phyloP scores from a whole-genome alignment of 2,888 invertebrate genomes.

The Patella depressa region DNA sequence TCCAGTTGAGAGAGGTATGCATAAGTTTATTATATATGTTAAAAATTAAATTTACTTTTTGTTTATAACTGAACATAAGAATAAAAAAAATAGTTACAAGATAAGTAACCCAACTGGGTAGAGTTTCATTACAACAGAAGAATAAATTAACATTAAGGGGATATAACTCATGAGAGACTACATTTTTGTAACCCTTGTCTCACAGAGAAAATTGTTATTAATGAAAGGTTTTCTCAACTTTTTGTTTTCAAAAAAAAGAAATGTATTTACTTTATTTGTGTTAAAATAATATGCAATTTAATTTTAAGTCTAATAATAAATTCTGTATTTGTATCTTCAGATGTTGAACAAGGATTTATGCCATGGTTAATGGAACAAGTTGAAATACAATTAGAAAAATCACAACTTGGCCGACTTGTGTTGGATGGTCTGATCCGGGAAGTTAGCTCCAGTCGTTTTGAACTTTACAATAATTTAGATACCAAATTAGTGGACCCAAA shows the following conservation, averaged over 20 bases:
- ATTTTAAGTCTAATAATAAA: not conserved
- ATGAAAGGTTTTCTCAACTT: not conserved
- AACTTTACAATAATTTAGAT: slow-evolving; percentile 47
- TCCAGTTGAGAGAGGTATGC: slow-evolving; percentile 77
- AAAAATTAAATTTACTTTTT: too few relatives aligned
- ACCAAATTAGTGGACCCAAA: slow-evolving; percentile 42
- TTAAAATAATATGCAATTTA: slow-evolving; percentile 4
- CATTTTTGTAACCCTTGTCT: too few relatives aligned
- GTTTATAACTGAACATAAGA: too few relatives aligned
- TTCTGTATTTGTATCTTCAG: slow-evolving; percentile 48
- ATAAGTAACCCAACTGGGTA: too few relatives aligned
- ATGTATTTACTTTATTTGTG: not conserved
- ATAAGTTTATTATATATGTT: not conserved
- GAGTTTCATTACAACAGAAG: too few relatives aligned
- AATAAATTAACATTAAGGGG: too few relatives aligned
- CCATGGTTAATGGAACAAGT: slow-evolving; percentile 90
- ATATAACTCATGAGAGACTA: too few relatives aligned
- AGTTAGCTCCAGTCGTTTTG: slow-evolving; percentile 60
- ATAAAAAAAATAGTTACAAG: too few relatives aligned
- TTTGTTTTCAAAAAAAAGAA: not conserved
- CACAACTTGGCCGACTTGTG: slow-evolving; percentile 85
- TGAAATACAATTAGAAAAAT: slow-evolving; percentile 83
- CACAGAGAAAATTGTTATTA: too few relatives aligned
- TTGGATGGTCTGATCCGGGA: slow-evolving; percentile 78
- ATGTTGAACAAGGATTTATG: slow-evolving; percentile 80